These are phyloP conservation scores for Selene dorsalis DNA, from an alignment of 2,797 vertebrate species.

Conservation along the genomic window DNA sequence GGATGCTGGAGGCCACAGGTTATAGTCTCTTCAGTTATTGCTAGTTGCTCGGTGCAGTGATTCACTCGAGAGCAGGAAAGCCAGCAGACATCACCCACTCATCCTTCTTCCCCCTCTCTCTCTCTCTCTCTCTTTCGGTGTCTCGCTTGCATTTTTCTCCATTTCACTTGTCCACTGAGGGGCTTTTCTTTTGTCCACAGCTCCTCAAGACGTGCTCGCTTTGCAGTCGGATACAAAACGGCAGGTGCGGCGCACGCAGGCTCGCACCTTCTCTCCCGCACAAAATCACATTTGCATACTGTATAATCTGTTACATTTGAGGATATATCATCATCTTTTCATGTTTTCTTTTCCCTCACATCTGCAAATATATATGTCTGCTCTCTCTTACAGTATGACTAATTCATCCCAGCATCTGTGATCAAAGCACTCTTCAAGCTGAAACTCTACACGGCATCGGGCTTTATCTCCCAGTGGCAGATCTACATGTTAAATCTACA, in stretches of 20 bases:
- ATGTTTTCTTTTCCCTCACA: not conserved
- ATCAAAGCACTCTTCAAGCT: slow-evolving; percentile 21
- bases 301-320: slow-evolving; percentile 1
- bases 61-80: slow-evolving; percentile 45
- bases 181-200: slow-evolving; percentile 13
- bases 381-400: not conserved
- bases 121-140: not conserved
- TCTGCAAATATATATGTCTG: not conserved
- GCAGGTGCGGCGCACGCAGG: not conserved
- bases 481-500: slow-evolving; percentile 12
- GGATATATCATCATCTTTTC: not conserved
- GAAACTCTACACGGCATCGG: not conserved
- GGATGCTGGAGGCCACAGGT: slow-evolving; percentile 60
- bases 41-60: slow-evolving; percentile 25
- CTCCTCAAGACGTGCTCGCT: slow-evolving; percentile 14
- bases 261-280: slow-evolving; percentile 17
- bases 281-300: not conserved
- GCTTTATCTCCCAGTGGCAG: not conserved
- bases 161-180: slow-evolving; percentile 32
- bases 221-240: slow-evolving; percentile 21
- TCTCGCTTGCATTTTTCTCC: slow-evolving; percentile 13
- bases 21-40: slow-evolving; percentile 44
- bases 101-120: slow-evolving; percentile 31
- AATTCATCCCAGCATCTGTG: slow-evolving; percentile 8
- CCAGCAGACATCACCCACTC: slow-evolving; percentile 60